Conservation (phyloP, 2,113 vertebrate genomes). For the Calidris pugnax region DNA sequence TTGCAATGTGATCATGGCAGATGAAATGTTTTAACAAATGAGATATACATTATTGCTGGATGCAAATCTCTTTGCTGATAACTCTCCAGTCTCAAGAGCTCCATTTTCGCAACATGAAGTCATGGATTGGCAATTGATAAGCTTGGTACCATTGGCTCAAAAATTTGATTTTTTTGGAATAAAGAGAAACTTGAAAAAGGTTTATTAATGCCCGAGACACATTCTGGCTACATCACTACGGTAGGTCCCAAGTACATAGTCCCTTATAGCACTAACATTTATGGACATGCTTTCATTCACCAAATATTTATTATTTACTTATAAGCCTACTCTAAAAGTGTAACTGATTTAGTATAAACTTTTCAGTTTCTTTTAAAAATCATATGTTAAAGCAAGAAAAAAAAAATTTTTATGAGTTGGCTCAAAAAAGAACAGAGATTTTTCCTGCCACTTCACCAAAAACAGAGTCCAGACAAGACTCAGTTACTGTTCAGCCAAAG, state of each 20-base stretch:
- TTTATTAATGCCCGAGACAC: not conserved
- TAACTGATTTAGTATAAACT: not conserved
- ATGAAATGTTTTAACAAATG: constrained; percentile 2
- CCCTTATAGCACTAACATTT: not conserved
- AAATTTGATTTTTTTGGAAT: not conserved
- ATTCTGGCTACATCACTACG: not conserved
- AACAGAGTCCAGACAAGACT: constrained; percentile 63
- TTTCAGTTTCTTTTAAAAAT: constrained; percentile 16
- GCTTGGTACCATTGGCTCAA: not conserved
- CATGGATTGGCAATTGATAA: not conserved
- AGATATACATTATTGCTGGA: not conserved
- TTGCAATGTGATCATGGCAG: not conserved
- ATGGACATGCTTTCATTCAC: constrained; percentile 27
- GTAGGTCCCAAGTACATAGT: not conserved
- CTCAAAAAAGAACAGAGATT: constrained; percentile 15
- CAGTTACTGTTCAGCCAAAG: constrained; percentile 37
- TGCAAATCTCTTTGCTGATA: not conserved
- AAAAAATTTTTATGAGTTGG: constrained; percentile 11
- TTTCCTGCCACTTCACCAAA: constrained; percentile 68
- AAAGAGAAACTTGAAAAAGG: constrained; percentile 10
- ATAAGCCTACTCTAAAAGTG: not conserved
- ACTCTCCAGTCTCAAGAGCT: not conserved
- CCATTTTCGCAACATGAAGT: constrained; percentile 30
- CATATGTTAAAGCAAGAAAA: constrained; percentile 6
- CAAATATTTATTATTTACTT: constrained; percentile 53